These are phyloP conservation scores for Campopleginae sp. DNA, from an alignment of 2,888 invertebrate species.

Conservation along the genomic window DNA sequence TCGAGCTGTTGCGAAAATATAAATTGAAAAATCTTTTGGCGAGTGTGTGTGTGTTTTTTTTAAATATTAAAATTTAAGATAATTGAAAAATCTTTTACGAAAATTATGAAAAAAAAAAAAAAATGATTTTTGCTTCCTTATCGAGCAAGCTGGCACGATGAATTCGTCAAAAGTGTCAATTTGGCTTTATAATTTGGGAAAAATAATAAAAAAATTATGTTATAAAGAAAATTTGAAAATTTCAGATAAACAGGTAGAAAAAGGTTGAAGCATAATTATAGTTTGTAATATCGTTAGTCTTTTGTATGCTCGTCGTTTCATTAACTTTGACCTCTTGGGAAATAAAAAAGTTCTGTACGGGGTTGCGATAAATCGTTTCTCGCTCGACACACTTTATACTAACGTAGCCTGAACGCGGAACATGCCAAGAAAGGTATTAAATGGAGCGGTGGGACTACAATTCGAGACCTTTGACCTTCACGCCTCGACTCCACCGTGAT, in stretches of 20 bases:
- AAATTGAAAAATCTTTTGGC: not conserved
- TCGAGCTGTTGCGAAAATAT: not conserved
- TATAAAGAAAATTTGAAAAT: not conserved
- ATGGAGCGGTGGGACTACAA: not conserved
- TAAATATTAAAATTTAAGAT: not conserved
- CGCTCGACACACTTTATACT: not conserved
- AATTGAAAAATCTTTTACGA: no score
- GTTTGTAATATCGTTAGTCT: not conserved
- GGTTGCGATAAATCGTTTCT: constrained; percentile 7
- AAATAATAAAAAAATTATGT: not conserved
- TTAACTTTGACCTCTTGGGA: constrained; percentile 26
- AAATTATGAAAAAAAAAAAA: no score
- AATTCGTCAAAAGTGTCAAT: not conserved
- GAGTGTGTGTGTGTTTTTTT: not conserved
- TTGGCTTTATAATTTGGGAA: not conserved
- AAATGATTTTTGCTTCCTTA: no score
- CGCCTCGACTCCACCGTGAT: not conserved
- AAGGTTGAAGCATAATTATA: not conserved
- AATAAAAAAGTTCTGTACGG: constrained; percentile 23
- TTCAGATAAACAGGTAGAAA: not conserved
- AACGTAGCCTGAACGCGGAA: not conserved
- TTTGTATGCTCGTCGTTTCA: constrained; percentile 11
- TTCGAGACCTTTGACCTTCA: constrained; percentile 25
- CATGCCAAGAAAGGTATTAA: constrained; percentile 7
- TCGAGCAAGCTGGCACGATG: no score